These are phyloP conservation scores for Cepaea hortensis DNA, from an alignment of 2,888 invertebrate species.

Conservation along the genomic window DNA sequence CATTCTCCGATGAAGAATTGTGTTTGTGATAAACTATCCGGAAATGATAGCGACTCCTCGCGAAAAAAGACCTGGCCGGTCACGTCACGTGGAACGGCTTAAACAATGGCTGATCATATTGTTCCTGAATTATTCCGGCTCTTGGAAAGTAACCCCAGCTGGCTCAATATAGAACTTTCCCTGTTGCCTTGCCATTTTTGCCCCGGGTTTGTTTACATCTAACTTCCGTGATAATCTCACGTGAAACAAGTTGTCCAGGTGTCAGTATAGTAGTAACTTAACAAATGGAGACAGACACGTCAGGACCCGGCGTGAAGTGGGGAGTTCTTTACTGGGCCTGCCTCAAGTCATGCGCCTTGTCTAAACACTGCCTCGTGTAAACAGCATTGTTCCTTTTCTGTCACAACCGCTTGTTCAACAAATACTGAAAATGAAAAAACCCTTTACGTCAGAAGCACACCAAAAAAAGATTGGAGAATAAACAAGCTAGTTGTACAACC, in stretches of 20 bases:
- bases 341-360: neutral
- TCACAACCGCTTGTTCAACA: neutral
- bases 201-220: conserved; percentile 5
- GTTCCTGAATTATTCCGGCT: conserved; percentile 28
- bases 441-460: neutral
- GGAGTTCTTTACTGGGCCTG: neutral
- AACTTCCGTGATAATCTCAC: conserved; percentile 12
- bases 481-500: conserved; percentile 7
- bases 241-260: conserved; percentile 9
- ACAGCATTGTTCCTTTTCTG: neutral
- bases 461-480: neutral
- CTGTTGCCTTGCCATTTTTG: neutral
- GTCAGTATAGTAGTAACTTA: neutral
- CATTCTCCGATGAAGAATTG: conserved; percentile 1
- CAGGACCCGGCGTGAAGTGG: neutral
- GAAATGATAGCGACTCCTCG: conserved; percentile 36
- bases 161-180: conserved; percentile 14
- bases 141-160: conserved; percentile 33
- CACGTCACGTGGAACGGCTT: conserved; percentile 25
- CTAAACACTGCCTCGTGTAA: conserved; percentile 20
- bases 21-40: conserved; percentile 38
- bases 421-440: neutral
- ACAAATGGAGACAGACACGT: neutral
- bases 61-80: neutral
- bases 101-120: conserved; percentile 33